Base-by-base conservation (phyloP, 1,140 invertebrate genomes). In the Procambarus virginalis region DNA sequence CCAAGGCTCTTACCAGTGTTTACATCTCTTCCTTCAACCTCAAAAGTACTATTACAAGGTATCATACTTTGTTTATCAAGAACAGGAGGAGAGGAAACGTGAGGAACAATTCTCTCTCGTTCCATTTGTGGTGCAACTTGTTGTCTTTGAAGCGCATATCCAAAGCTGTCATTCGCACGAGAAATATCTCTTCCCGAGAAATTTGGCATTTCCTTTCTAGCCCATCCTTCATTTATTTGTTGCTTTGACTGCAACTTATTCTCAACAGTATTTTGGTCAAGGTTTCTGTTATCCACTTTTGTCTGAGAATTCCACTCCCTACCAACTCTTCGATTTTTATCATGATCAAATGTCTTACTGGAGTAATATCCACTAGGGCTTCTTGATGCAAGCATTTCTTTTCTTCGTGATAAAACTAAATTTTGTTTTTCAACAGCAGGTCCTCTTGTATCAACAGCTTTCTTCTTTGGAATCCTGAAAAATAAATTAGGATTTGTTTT, bases 391-490 rank as follows among this genome's bases (percentile, higher is more conserved):
- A 79, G 34, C 6, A 6, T 51, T 68, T 88, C 46, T 81, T 70
- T 78, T 75, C 78, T 88, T 55, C 48, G 68, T 14, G 22, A 22
- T 70, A 86, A 68, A 34, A 86, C 60, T 2, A 75, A 80, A 51
- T 49, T 86, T n/a, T 79, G 76, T 51, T 81, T 45, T 46, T 55
- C 34, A 34, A 17, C 79, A n/a, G 51, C 10, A 2, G 17, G 17
- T 45, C 64, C 48, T 45, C 34, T 34, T 73, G 46, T n/a, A 58
- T 88, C 48, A 58, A 46, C 20, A 46, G 34, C 73, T 73, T 80
- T 88, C 86, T 88, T 88, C 68, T 88, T 88, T 34, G 86, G 86
- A 75, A 88, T 88, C 51, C 86, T 88, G 79, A 22, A 88, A 88
- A 88, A 55, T 55, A 51, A 60, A 84, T 4, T 20, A 81, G 34